Conservation (phyloP, 2,797 vertebrate genomes). For the Anas capensis region DNA sequence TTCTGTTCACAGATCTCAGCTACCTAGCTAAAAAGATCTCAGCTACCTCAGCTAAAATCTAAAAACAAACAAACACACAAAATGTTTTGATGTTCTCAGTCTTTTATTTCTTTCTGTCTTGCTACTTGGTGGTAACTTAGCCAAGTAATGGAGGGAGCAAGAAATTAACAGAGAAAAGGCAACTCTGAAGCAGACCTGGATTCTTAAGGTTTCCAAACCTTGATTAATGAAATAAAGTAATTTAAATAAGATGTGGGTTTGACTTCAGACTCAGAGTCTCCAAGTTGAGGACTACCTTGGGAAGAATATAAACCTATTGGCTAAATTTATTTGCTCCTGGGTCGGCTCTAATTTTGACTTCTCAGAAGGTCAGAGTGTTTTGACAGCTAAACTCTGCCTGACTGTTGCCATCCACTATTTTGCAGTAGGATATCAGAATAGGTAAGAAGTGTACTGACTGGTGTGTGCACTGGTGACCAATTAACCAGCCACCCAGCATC, state of each 20-base stretch:
- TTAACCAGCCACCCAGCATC: background rate
- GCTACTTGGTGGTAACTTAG: background rate
- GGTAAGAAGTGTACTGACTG: background rate
- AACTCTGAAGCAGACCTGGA: background rate
- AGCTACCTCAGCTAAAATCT: background rate
- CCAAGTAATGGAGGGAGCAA: background rate
- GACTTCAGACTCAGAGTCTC: background rate
- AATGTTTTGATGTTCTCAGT: too few relatives aligned
- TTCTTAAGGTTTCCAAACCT: background rate
- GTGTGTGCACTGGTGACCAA: background rate
- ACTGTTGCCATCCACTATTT: background rate
- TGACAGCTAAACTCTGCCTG: background rate
- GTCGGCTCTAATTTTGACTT: background rate
- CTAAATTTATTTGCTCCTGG: background rate
- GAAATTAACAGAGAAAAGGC: background rate
- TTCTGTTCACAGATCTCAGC: background rate
- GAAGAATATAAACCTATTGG: background rate
- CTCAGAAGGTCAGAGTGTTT: background rate
- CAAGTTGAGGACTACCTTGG: too few relatives aligned
- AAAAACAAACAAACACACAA: background rate
- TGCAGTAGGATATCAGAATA: rapidly evolving
- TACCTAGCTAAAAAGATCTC: background rate
- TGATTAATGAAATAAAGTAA: background rate
- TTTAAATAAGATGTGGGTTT: background rate
- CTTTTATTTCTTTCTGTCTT: background rate